Conservation (phyloP, 2,888 invertebrate genomes). For the Amiota minor region DNA sequence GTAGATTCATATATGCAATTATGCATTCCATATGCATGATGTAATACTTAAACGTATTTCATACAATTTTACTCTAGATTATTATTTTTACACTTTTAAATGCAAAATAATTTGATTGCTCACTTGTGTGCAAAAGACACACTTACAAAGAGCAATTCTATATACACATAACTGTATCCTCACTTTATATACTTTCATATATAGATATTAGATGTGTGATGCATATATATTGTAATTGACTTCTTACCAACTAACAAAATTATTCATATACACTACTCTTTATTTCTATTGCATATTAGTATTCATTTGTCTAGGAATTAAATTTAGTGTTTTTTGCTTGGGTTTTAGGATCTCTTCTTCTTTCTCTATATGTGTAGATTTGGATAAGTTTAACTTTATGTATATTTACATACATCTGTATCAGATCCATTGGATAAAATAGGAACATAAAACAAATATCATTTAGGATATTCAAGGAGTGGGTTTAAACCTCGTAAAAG, state of each 20-base stretch:
- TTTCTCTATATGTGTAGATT: too few relatives aligned
- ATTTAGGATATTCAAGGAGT: too few relatives aligned
- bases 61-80: constrained; percentile 24
- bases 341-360: too few relatives aligned
- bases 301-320: neutral
- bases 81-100: constrained; percentile 17
- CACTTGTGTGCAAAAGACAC: constrained; percentile 22
- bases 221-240: constrained; percentile 4
- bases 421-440: too few relatives aligned
- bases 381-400: neutral
- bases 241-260: neutral
- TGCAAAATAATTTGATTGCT: constrained; percentile 22
- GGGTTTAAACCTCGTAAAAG: too few relatives aligned
- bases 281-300: neutral
- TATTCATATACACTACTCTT: neutral
- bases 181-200: neutral
- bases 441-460: too few relatives aligned
- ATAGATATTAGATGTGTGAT: neutral
- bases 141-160: constrained; percentile 17
- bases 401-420: too few relatives aligned
- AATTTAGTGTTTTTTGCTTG: neutral
- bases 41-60: neutral
- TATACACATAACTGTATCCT: neutral
- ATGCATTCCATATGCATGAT: too few relatives aligned
- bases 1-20: too few relatives aligned